Evolutionary conservation across 2,888 invertebrate genomes (phyloP), one percentile per base, ranked within the genome.

Genomic region (Apamea epomidion): DNA sequence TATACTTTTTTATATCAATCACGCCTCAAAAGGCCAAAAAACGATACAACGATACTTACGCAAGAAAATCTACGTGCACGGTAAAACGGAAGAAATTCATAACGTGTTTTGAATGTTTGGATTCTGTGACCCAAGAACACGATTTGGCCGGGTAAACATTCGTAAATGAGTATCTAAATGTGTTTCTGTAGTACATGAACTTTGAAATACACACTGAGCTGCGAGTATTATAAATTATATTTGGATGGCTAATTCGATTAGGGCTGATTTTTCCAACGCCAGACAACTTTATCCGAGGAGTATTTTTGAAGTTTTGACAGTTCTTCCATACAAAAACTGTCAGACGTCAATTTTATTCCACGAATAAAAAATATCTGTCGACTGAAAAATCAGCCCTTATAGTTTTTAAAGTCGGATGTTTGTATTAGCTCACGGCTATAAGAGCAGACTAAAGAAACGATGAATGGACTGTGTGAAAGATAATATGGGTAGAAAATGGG

Each of bases 391-490:
- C 5, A 5, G 37, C 37, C 37, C 37, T 37, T 60, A 32, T 37
- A 45, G 25, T 42, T 21, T 75, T 25, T 78, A 78, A 18, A 21
- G 42, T 18, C 29, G 18, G 0, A 29, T 32, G 21, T 32, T n/a
- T 48, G 37, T 16, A 48, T 62, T 37, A 60, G 83, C 87, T 89
- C 81, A 93, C 96, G 92, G 48, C 8, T 29, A 0, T 21, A 29
- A 29, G 48, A 70, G 14, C 14, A 48, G 45, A 48, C 29, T 14
- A 48, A 48, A 29, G 7, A 48, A 69, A 29, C 45, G 21, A 70
- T 51, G 14, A 2, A 48, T 21, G 51, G 21, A 16, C 29, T 48
- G 12, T 32, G 21, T 14, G 51, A 25, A 48, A 18, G 45, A 45
- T 69, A 10, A 45, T 69, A 69, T 69, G 2, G 29, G 1, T 42